Conservation (phyloP, 37 sponge, comb jelly and placozoan species). For the Tethya wilhelma region DNA sequence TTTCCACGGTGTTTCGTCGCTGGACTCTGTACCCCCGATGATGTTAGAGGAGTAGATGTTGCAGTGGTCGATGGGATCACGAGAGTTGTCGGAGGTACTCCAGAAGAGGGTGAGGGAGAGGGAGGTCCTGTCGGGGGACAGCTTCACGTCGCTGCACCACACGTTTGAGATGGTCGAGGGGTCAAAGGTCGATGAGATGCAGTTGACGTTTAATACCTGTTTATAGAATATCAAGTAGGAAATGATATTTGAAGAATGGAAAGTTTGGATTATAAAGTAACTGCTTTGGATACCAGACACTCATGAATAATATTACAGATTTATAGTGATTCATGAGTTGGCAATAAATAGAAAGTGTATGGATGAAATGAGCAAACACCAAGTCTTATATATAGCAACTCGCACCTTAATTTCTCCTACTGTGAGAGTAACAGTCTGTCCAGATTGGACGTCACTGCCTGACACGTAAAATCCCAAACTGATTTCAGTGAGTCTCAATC, state of each 20-base stretch:
- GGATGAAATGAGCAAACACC: not conserved
- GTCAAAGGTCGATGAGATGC: not conserved
- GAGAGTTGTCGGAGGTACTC: conserved; percentile 9
- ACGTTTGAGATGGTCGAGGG: conserved; percentile 35
- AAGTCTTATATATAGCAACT: not conserved
- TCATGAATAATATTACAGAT: too few relatives aligned
- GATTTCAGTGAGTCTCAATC: conserved; percentile 19
- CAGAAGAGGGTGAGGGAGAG: conserved; percentile 59
- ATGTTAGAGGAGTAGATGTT: conserved; percentile 48
- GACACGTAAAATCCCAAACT: conserved; percentile 27
- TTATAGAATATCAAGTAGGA: not conserved
- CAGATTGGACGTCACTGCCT: not conserved
- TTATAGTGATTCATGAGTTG: too few relatives aligned
- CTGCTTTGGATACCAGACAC: too few relatives aligned
- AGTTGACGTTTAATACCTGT: conserved; percentile 48
- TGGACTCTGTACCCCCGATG: not conserved
- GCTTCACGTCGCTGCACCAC: conserved; percentile 15
- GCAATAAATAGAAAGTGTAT: not conserved
- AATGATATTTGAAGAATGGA: not conserved
- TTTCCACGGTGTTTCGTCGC: conserved; percentile 5
- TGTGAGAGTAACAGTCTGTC: conserved; percentile 8
- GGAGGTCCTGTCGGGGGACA: not conserved
- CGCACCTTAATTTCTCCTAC: conserved; percentile 76
- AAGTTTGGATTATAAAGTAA: not conserved
- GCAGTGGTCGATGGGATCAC: conserved; percentile 63